Conservation (phyloP, 2,888 invertebrate species). For the Troides oblongomaculatus region DNA sequence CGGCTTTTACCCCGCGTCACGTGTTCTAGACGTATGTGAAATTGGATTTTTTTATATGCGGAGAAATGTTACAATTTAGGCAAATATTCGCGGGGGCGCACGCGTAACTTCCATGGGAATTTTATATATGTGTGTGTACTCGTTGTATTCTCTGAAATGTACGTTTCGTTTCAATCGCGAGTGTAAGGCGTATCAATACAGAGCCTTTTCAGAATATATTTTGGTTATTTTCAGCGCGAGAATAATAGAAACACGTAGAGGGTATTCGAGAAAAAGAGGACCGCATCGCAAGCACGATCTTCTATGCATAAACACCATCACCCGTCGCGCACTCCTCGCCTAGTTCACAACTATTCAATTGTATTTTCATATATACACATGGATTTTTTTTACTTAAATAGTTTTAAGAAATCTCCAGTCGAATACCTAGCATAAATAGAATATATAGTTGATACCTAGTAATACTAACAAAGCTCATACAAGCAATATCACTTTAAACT, state of each 20-base stretch:
- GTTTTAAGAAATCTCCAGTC: too few species aligned
- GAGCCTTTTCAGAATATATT: slow-evolving; percentile 19
- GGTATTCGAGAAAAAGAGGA: slow-evolving; percentile 62
- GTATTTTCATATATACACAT: background rate
- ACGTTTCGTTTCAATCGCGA: slow-evolving; percentile 16
- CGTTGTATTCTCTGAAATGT: slow-evolving; percentile 7
- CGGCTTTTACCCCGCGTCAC: slow-evolving; percentile 67
- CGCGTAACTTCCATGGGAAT: slow-evolving; percentile 30
- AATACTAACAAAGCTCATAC: too few species aligned
- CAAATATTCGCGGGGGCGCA: slow-evolving; percentile 43
- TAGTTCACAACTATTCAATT: background rate
- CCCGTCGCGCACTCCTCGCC: slow-evolving; percentile 48
- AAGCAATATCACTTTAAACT: too few species aligned
- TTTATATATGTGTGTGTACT: slow-evolving; percentile 32
- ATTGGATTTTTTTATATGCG: slow-evolving; percentile 71
- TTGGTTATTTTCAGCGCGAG: slow-evolving; percentile 32
- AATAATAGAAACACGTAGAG: slow-evolving; percentile 49
- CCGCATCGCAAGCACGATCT: slow-evolving; percentile 44
- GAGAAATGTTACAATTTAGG: slow-evolving; percentile 46
- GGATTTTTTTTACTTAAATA: background rate
- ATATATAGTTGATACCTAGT: too few species aligned
- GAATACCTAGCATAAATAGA: too few species aligned
- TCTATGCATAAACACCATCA: slow-evolving; percentile 62
- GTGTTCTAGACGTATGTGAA: slow-evolving; percentile 72
- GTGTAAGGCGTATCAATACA: slow-evolving; percentile 16